These are phyloP conservation scores for Rhodinocichla rosea DNA, from an alignment of 2,113 vertebrate species.

Conservation along the genomic window DNA sequence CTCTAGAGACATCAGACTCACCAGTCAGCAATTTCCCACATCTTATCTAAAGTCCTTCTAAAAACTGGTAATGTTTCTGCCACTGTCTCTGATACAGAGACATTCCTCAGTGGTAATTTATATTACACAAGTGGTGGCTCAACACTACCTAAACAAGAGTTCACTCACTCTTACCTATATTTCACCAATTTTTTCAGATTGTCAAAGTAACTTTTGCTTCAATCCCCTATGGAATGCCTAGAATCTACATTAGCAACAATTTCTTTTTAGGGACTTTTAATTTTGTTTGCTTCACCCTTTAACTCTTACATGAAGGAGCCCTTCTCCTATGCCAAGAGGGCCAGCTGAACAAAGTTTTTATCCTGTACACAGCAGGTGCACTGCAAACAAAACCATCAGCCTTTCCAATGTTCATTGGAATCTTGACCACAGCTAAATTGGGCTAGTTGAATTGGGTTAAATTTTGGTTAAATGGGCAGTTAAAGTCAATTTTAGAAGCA, in stretches of 20 bases:
- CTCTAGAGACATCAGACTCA: background rate
- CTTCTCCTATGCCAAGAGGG: background rate
- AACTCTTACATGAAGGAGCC: background rate
- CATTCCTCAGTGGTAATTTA: background rate
- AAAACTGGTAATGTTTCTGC: background rate
- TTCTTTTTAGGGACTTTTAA: background rate
- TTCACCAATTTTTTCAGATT: background rate
- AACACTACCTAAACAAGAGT: background rate
- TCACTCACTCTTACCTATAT: background rate
- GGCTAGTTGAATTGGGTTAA: background rate
- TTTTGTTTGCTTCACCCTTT: background rate
- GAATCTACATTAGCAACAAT: background rate
- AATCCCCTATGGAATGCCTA: background rate
- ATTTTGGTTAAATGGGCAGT: background rate
- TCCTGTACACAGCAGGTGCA: background rate
- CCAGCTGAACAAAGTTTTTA: background rate
- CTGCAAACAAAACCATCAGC: background rate
- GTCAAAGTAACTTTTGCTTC: background rate
- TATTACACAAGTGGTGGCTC: background rate
- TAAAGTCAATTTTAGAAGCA: background rate
- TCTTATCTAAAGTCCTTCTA: background rate
- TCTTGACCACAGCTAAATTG: background rate
- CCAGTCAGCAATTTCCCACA: background rate
- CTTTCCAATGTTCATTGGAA: accelerated
- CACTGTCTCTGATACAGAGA: background rate